A percentile compares a stretch with the other conserved stretches of the same genome.
These are phyloP conservation scores for Aspiorhynchus laticeps DNA, from an alignment of 2,113 vertebrate species.

Conservation along the genomic window DNA sequence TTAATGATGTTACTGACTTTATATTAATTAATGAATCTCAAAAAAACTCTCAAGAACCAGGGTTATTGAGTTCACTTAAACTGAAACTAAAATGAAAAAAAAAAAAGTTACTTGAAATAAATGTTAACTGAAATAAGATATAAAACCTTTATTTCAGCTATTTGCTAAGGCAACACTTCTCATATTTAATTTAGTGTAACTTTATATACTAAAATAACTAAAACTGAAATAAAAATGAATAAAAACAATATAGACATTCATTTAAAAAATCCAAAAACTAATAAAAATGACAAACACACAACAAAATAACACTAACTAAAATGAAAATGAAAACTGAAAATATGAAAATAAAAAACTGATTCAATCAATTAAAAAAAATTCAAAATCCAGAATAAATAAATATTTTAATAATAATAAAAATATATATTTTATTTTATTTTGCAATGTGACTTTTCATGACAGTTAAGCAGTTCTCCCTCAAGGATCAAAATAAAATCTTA, in stretches of 20 bases:
- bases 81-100: neutral
- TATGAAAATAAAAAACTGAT: no score
- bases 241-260: no score
- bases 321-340: no score
- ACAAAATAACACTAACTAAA: no score
- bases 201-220: no score
- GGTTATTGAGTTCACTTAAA: neutral
- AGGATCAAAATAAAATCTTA: neutral
- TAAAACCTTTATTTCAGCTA: neutral
- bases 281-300: no score
- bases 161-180: neutral
- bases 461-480: neutral
- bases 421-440: neutral
- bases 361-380: no score
- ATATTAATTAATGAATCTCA: neutral
- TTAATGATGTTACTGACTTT: neutral
- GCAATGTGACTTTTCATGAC: neutral
- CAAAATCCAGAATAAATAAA: no score
- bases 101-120: neutral
- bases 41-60: neutral
- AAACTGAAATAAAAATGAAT: no score
- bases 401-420: no score
- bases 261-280: no score
- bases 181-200: neutral
- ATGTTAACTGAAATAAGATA: neutral